phyloP scores from a whole-genome alignment of 2,888 invertebrate species.

The Andricus curvator region DNA sequence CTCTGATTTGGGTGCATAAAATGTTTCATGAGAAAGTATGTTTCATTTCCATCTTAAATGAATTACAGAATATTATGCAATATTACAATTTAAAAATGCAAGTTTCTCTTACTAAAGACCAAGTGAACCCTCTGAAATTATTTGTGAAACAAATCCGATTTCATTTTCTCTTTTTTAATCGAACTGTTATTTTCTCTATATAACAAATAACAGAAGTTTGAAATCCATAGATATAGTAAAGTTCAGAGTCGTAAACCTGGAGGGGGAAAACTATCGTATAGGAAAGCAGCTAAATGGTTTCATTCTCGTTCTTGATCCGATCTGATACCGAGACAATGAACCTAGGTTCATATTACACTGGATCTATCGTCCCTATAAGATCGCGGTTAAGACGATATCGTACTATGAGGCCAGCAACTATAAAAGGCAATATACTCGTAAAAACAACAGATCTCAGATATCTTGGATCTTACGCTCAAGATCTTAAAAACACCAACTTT shows the following conservation, averaged over 20 bases:
- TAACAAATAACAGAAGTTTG: background rate
- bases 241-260: background rate
- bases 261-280: conserved; percentile 13
- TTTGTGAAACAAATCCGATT: too few relatives aligned
- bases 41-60: too few relatives aligned
- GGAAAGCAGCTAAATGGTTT: conserved; percentile 61
- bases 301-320: conserved; percentile 63
- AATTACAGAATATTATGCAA: too few relatives aligned
- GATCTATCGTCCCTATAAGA: conserved; percentile 57
- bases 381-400: conserved; percentile 43
- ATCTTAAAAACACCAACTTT: background rate
- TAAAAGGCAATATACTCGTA: background rate
- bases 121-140: too few relatives aligned
- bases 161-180: too few relatives aligned
- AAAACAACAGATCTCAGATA: background rate
- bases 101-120: too few relatives aligned
- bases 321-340: conserved; percentile 67
- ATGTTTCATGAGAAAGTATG: too few relatives aligned
- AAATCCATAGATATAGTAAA: background rate
- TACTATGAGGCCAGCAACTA: background rate
- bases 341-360: conserved; percentile 53
- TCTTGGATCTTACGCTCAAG: background rate
- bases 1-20: too few relatives aligned
- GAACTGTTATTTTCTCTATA: background rate
- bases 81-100: too few relatives aligned